Conservation (phyloP, 1,140 invertebrate species). For the Euura saliciscinereae region DNA sequence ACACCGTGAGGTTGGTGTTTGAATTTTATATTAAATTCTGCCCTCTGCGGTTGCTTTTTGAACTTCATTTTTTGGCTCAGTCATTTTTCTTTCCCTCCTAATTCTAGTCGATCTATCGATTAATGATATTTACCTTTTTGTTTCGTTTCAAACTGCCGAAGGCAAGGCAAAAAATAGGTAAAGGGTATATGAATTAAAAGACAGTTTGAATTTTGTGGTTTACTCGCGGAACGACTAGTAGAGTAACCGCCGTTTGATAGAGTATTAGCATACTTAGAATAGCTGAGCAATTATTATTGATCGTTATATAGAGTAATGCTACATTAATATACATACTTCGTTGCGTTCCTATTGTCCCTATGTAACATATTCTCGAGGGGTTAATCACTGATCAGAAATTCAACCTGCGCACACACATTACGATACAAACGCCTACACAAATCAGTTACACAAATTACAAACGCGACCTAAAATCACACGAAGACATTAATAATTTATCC, state of each 20-base stretch:
- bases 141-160: slow-evolving; percentile 31
- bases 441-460: too few relatives aligned
- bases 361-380: background rate
- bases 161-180: slow-evolving; percentile 40
- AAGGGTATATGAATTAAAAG: slow-evolving; percentile 16
- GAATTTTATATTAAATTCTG: too few relatives aligned
- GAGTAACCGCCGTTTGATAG: background rate
- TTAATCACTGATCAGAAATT: too few relatives aligned
- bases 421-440: too few relatives aligned
- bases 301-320: background rate
- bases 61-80: background rate
- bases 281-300: background rate
- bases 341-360: background rate
- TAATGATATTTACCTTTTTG: slow-evolving; percentile 14
- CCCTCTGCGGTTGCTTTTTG: background rate
- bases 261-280: background rate
- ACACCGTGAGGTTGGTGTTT: slow-evolving; percentile 42
- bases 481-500: too few relatives aligned
- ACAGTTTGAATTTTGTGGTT: background rate
- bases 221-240: background rate
- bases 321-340: background rate
- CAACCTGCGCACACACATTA: too few relatives aligned
- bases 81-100: background rate
- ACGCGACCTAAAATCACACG: too few relatives aligned
- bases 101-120: background rate